Evolutionary conservation across 2,888 invertebrate species (phyloP).

Genomic region (Bimastos eiseni): DNA sequence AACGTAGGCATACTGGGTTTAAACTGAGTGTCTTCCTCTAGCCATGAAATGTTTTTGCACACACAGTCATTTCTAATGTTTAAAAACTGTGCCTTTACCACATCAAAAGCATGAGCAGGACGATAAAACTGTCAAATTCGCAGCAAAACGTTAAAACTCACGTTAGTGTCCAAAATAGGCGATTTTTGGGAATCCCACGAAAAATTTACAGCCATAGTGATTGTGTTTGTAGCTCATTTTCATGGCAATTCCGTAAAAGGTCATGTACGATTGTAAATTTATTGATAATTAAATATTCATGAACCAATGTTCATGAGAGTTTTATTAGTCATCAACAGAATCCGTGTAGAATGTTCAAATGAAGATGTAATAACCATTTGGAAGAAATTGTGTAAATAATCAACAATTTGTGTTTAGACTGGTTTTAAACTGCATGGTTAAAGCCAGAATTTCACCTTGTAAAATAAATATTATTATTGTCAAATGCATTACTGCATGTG

Average conservation of each 20-base stretch:
- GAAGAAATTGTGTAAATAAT: neutral
- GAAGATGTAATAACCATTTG: neutral
- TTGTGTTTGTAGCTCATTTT: neutral
- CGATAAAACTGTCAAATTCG: too few relatives aligned
- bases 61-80: too few relatives aligned
- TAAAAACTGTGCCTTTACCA: too few relatives aligned
- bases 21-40: too few relatives aligned
- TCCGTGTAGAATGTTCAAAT: neutral
- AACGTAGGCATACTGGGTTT: too few relatives aligned
- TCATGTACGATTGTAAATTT: neutral
- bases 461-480: neutral
- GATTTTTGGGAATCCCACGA: too few relatives aligned
- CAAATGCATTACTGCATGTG: neutral
- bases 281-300: neutral
- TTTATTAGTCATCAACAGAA: neutral
- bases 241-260: neutral
- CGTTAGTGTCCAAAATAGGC: too few relatives aligned
- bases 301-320: neutral
- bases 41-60: too few relatives aligned
- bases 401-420: neutral
- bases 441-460: conserved; percentile 1
- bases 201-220: too few relatives aligned
- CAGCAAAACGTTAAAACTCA: too few relatives aligned
- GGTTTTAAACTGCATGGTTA: neutral
- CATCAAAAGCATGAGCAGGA: too few relatives aligned